Percentiles rank a stretch among this genome's conserved stretches.
phyloP scores from a whole-genome alignment of 2,797 vertebrate genomes.

The Vireo griseus region DNA sequence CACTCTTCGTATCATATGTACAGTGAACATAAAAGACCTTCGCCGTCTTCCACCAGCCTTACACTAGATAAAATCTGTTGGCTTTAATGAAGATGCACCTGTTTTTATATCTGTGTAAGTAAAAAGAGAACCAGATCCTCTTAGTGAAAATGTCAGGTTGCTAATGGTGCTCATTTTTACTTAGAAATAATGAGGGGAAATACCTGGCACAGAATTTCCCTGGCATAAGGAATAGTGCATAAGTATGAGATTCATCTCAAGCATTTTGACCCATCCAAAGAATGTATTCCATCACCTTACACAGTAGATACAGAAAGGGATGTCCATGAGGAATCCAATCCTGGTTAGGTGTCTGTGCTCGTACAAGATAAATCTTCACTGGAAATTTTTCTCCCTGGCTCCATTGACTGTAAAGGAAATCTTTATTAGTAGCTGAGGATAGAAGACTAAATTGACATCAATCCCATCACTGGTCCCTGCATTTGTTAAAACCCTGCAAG shows the following conservation, averaged over 20 bases:
- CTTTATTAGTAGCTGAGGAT: neutral
- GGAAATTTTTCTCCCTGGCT: neutral
- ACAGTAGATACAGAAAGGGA: neutral
- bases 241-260: neutral
- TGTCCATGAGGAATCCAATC: neutral
- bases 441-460: neutral
- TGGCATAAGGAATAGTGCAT: neutral
- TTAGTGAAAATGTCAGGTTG: slow-evolving; percentile 6
- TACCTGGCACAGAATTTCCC: neutral
- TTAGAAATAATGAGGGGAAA: slow-evolving; percentile 8
- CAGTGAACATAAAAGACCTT: neutral
- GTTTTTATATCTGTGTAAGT: neutral
- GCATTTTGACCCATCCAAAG: neutral
- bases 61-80: neutral
- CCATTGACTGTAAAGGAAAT: neutral
- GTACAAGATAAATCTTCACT: neutral
- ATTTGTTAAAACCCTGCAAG: neutral
- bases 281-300: neutral
- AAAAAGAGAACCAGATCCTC: neutral
- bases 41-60: neutral
- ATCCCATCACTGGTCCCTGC: neutral
- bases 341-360: neutral
- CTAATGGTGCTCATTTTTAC: slow-evolving; percentile 1
- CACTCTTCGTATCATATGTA: neutral
- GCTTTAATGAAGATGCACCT: neutral